Base-by-base conservation (phyloP, 2,113 vertebrate genomes). In the Fregetta grallaria region DNA sequence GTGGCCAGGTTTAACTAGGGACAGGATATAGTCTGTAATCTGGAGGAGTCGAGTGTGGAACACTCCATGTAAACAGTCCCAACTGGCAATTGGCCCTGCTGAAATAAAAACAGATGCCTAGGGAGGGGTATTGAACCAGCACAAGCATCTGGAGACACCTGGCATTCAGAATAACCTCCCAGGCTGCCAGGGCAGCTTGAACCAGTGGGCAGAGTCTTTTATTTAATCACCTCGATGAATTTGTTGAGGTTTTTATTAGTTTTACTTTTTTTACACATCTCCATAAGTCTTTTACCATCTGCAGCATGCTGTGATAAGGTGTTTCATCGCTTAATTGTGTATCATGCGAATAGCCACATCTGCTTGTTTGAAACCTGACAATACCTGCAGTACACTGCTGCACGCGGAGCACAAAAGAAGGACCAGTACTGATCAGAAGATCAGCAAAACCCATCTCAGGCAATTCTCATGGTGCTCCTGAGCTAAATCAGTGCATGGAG, bases 11-110 rank as follows among this genome's bases (percentile, higher is more conserved):
- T 97, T 95, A 95, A 88, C 86, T 85, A 30, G 72, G 84, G 89
- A 95, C 87, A 92, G 91, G 96, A 95, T 96, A 95, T 58, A 88
- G 91, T 76, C 89, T 83, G 89, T 96, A 96, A 95, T 94, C 96
- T 97, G 91, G 84, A 79, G 73, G 84, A 91, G 90, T 73, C 1
- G 5, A 92, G 58, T 73, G 58, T 94, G 81, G 92, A 97, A 94
- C 81, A 18, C 87, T 82, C 49, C 5, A 0, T 90, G 74, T 88
- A 96, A 96, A 95, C 87, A 95, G 77, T 79, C 93, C 62, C 77
- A 91, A 61, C 74, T 97, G 95, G 94, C 95, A 94, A 34, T 42
- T 67, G 84, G 77, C 92, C 92, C 71, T 61, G 71, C 87, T 89
- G 85, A 96, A 96, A 91, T 72, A 78, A 89, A 97, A 97, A 9